Evolutionary conservation across 2,113 vertebrate genomes (phyloP).

Genomic region (Lepus timidus): DNA sequence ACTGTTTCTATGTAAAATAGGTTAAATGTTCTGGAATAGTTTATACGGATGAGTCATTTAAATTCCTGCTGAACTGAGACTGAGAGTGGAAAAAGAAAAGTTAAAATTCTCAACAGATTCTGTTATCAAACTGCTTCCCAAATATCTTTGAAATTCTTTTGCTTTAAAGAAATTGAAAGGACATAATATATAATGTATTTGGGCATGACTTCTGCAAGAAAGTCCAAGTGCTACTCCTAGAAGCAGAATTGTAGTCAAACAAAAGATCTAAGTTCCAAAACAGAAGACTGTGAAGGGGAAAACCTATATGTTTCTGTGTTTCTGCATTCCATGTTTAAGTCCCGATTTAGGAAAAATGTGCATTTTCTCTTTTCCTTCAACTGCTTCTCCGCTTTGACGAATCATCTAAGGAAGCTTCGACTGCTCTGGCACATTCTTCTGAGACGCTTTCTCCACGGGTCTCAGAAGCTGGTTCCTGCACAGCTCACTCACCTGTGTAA

Average conservation of each 20-base stretch:
- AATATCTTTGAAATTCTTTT: neutral
- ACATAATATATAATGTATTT: neutral
- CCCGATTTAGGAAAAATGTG: neutral
- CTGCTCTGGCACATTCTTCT: fast-evolving
- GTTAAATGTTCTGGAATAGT: neutral
- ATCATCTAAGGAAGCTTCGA: neutral
- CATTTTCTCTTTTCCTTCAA: neutral
- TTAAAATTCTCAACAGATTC: neutral
- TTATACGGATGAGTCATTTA: neutral
- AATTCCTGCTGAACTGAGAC: neutral
- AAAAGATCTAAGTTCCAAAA: neutral
- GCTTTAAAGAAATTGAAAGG: neutral
- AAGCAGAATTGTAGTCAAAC: neutral
- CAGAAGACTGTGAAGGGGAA: neutral
- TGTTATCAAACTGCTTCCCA: neutral
- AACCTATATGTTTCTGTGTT: neutral
- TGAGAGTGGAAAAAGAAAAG: neutral
- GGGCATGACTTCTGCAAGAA: neutral
- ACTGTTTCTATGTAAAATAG: conserved; percentile 5
- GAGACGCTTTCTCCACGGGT: neutral
- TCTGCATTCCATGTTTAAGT: neutral
- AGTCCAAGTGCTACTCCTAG: neutral
- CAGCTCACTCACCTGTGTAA: conserved; percentile 89
- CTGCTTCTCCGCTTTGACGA: neutral
- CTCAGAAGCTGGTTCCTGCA: neutral